phyloP scores from a whole-genome alignment of 2,113 vertebrate species.

The Rhabdornis inornatus region DNA sequence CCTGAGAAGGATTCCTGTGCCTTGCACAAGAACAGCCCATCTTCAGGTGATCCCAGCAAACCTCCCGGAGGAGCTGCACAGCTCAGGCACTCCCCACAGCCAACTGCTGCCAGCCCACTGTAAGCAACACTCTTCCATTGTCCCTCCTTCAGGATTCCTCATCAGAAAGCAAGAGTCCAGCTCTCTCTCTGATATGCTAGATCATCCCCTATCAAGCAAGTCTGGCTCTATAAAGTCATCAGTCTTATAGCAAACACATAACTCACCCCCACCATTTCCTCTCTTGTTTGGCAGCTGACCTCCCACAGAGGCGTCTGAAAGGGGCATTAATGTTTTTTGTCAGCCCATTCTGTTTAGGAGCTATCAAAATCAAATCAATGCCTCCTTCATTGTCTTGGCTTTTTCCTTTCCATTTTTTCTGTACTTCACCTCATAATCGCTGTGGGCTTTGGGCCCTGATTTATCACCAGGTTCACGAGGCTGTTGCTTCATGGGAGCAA shows the following conservation, averaged over 20 bases:
- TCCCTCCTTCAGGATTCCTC: conserved; percentile 18
- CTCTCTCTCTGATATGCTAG: background rate
- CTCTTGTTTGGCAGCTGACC: conserved; percentile 58
- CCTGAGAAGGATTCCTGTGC: background rate
- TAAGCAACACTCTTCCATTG: background rate
- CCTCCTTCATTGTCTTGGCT: conserved; percentile 19
- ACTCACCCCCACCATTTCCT: conserved; percentile 17
- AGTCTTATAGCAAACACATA: conserved; percentile 19
- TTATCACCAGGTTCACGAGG: conserved; percentile 25
- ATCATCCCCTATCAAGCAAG: conserved; percentile 16
- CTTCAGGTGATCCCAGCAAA: background rate
- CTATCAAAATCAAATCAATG: conserved; percentile 68
- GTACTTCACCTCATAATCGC: background rate
- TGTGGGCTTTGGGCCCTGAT: conserved; percentile 23
- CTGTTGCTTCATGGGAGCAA: conserved; percentile 9
- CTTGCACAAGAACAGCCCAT: background rate
- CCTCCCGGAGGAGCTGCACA: background rate
- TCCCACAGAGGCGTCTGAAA: conserved; percentile 51
- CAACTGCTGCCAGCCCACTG: background rate
- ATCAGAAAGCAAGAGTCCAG: background rate
- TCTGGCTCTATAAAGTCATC: conserved; percentile 45
- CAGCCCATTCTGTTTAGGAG: conserved; percentile 61
- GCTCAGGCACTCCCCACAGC: conserved; percentile 13
- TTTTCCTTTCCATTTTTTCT: conserved; percentile 12
- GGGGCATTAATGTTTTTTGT: conserved; percentile 49